These are phyloP conservation scores for Pomacea maculata DNA, from an alignment of 1,140 invertebrate species.

Conservation along the genomic window DNA sequence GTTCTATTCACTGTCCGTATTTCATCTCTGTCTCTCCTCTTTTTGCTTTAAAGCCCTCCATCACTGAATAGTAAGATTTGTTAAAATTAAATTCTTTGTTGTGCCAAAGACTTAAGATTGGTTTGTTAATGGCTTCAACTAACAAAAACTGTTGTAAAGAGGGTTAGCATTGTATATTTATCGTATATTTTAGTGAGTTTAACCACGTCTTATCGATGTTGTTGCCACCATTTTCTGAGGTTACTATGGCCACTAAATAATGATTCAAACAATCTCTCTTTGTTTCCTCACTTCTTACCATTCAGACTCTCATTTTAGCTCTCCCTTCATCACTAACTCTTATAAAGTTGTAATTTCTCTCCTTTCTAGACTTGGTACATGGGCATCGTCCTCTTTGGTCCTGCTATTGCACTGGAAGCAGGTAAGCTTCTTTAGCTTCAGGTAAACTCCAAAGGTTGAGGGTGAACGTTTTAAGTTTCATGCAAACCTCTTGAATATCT, in stretches of 20 bases:
- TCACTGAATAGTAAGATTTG: too few relatives aligned
- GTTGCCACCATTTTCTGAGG: background rate
- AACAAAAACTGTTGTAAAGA: background rate
- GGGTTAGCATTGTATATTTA: background rate
- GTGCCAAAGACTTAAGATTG: too few relatives aligned
- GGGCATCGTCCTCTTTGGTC: slow-evolving; percentile 57
- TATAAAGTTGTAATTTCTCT: background rate
- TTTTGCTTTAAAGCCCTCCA: too few relatives aligned
- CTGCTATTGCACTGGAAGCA: slow-evolving; percentile 54
- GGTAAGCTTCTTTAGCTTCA: slow-evolving; percentile 25
- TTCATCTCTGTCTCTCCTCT: too few relatives aligned
- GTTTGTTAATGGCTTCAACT: too few relatives aligned
- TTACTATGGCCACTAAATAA: background rate
- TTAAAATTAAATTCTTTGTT: too few relatives aligned
- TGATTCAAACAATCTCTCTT: background rate
- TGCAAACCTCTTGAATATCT: too few relatives aligned
- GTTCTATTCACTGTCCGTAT: too few relatives aligned
- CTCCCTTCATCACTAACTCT: background rate
- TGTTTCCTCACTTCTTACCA: background rate
- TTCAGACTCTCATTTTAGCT: background rate
- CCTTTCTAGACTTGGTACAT: slow-evolving; percentile 51
- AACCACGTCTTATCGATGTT: background rate
- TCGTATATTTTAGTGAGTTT: background rate
- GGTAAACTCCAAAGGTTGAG: too few relatives aligned
- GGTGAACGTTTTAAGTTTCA: too few relatives aligned